Percentiles rank a stretch among this genome's conserved stretches.
Evolutionary conservation across 2,888 invertebrate species (phyloP).

Genomic region (Patella ulyssiponensis): DNA sequence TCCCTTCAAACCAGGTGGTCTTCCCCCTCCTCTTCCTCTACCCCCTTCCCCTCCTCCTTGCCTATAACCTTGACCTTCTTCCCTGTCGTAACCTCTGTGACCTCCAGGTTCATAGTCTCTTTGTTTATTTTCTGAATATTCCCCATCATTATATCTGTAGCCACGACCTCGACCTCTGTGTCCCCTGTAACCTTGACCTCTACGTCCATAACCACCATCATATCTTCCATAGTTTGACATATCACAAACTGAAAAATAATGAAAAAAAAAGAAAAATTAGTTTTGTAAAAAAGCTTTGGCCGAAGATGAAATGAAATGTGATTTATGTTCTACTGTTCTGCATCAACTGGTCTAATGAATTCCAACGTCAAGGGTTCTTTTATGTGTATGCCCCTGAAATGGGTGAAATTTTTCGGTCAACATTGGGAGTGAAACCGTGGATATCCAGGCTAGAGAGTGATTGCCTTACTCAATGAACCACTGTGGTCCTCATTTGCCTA

Average conservation of each 20-base stretch:
- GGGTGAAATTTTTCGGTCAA: no score
- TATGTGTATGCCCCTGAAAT: no score
- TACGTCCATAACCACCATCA: slow-evolving; percentile 2
- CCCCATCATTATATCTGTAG: background rate
- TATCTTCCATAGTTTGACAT: background rate
- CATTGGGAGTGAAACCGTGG: no score
- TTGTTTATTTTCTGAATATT: slow-evolving; percentile 1
- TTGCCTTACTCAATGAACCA: no score
- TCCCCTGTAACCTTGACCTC: slow-evolving; percentile 16
- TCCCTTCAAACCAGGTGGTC: slow-evolving; percentile 55
- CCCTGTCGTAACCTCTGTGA: slow-evolving; percentile 25
- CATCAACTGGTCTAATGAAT: no score
- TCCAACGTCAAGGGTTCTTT: no score
- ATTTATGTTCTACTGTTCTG: no score
- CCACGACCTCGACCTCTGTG: slow-evolving; percentile 17
- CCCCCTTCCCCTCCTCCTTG: background rate
- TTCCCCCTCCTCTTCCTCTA: slow-evolving; percentile 25
- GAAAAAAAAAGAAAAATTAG: background rate
- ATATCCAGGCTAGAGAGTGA: no score
- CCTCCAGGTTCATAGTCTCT: background rate
- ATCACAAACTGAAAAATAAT: background rate
- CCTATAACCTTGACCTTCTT: slow-evolving; percentile 37
- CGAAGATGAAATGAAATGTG: no score
- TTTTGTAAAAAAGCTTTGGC: no score
- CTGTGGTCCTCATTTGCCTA: no score